Percentiles rank a stretch among this genome's conserved stretches.
These are phyloP conservation scores for Hippocampus comes DNA, from an alignment of 2,113 vertebrate species.

Conservation along the genomic window DNA sequence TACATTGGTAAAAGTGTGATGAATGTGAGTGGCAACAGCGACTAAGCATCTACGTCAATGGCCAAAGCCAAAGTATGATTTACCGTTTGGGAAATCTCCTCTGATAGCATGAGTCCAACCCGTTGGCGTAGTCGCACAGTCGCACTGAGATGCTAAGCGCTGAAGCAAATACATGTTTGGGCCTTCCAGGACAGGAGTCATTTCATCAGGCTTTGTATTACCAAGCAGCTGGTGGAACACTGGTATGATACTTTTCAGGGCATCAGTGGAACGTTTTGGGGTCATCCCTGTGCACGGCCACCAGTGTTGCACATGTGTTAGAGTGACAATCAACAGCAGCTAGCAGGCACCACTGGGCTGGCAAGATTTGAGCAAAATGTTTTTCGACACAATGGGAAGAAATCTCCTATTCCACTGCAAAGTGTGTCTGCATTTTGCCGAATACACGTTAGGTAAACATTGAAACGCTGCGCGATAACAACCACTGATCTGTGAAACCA, in stretches of 20 bases:
- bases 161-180: not conserved
- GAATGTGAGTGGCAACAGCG: not conserved
- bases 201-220: not conserved
- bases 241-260: not conserved
- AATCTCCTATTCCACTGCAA: not conserved
- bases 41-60: not conserved
- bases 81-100: not conserved
- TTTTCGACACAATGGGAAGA: not conserved
- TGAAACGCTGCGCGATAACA: not conserved
- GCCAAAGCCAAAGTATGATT: not conserved
- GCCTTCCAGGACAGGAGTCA: not conserved
- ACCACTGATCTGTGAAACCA: not conserved
- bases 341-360: not conserved
- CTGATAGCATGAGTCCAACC: not conserved
- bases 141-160: not conserved
- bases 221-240: not conserved
- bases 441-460: not conserved
- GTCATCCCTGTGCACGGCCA: not conserved
- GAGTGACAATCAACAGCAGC: not conserved
- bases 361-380: not conserved
- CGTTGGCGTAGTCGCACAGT: not conserved
- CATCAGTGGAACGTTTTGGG: not conserved
- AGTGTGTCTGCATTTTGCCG: not conserved
- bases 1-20: not conserved
- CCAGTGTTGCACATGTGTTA: not conserved